phyloP scores from a whole-genome alignment of 1,140 invertebrate species.

The Papilio xuthus region DNA sequence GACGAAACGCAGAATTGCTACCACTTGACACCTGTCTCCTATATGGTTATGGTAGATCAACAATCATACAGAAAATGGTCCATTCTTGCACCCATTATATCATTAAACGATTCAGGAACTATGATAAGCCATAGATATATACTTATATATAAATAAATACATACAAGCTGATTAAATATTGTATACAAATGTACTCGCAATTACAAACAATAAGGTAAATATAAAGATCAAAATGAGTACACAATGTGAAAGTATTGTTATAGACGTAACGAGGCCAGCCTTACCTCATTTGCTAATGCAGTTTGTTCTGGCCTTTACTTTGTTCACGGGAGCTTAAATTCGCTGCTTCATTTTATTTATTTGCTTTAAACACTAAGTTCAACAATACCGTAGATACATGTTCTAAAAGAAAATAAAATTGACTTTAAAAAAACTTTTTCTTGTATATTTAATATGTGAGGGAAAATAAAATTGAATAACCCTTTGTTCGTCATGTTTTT shows the following conservation, averaged over 20 bases:
- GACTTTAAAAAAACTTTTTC: slow-evolving; percentile 1
- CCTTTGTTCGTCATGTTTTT: not conserved
- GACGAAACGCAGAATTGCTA: too few species aligned
- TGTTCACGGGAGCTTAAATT: slow-evolving; percentile 28
- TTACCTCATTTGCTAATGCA: slow-evolving; percentile 52
- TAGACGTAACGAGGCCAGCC: slow-evolving; percentile 28
- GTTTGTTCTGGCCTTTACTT: slow-evolving; percentile 38
- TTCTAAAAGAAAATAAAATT: slow-evolving; percentile 11
- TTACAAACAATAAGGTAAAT: not conserved
- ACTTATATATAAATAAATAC: not conserved
- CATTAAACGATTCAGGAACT: too few species aligned
- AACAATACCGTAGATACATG: not conserved
- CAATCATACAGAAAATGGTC: too few species aligned
- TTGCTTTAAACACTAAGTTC: not conserved
- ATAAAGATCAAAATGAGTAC: not conserved
- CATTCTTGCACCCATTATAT: too few species aligned
- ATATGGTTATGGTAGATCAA: too few species aligned
- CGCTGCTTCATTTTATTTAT: slow-evolving; percentile 23
- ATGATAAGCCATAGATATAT: too few species aligned
- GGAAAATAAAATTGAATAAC: not conserved
- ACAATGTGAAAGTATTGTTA: slow-evolving; percentile 2
- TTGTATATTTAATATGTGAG: not conserved
- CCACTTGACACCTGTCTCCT: too few species aligned
- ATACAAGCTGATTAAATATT: not conserved
- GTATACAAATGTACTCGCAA: not conserved